These are phyloP conservation scores for Brevimyrus niger DNA, from an alignment of 2,113 vertebrate genomes.

Conservation along the genomic window DNA sequence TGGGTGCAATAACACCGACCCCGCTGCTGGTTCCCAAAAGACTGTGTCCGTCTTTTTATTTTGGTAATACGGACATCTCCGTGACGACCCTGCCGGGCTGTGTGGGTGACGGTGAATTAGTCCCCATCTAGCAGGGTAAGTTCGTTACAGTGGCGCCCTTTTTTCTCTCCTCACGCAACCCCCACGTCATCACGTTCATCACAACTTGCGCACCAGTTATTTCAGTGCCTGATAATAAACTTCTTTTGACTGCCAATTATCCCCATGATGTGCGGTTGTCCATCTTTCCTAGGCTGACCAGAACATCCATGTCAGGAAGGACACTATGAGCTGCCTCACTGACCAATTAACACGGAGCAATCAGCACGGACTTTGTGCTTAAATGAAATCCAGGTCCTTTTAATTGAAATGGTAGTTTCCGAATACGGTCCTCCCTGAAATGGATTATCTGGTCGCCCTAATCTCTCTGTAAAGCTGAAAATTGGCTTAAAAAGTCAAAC, in stretches of 20 bases:
- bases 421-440: background rate
- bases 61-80: too few species aligned
- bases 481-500: background rate
- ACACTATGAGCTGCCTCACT: background rate
- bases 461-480: background rate
- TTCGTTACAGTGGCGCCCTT: too few species aligned
- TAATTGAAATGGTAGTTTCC: background rate
- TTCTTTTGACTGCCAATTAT: background rate
- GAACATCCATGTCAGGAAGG: background rate
- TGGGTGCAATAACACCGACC: too few species aligned
- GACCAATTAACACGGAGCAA: background rate
- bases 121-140: too few species aligned
- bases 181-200: too few species aligned
- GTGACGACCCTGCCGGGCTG: too few species aligned
- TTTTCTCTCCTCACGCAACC: too few species aligned
- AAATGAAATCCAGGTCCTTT: background rate
- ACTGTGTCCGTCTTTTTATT: too few species aligned
- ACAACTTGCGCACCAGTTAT: background rate
- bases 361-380: background rate
- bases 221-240: background rate
- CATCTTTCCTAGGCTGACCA: background rate
- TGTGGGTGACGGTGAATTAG: too few species aligned
- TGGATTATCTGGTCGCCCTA: background rate
- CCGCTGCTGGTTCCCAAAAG: too few species aligned
- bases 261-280: background rate